Conservation (phyloP, 2,888 invertebrate species). For the Dusona sp. region DNA sequence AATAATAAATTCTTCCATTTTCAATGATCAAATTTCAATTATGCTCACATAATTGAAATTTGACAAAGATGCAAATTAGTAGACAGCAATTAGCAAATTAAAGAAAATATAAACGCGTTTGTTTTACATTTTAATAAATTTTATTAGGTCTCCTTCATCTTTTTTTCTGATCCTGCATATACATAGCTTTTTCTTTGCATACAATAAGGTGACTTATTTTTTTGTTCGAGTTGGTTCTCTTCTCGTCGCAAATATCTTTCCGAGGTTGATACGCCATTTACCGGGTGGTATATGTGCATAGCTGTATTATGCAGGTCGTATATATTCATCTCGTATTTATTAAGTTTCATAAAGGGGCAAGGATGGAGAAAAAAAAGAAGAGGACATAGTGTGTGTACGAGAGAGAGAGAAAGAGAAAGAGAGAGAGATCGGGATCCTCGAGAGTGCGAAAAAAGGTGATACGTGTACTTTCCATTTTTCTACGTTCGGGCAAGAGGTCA, state of each 20-base stretch:
- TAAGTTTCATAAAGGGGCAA: constrained; percentile 81
- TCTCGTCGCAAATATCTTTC: constrained; percentile 36
- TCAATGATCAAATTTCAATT: background rate
- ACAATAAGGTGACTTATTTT: constrained; percentile 22
- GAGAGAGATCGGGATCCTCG: constrained; percentile 49
- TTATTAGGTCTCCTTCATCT: background rate
- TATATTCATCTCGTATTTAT: constrained; percentile 80
- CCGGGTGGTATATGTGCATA: constrained; percentile 23
- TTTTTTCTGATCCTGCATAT: background rate
- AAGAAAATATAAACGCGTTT: background rate
- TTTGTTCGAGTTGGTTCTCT: constrained; percentile 18
- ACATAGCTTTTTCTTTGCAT: constrained; percentile 32
- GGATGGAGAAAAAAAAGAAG: constrained; percentile 28
- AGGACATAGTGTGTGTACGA: constrained; percentile 20
- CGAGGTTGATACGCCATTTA: constrained; percentile 35
- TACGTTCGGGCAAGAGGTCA: constrained; percentile 71
- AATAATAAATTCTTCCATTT: background rate
- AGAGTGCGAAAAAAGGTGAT: constrained; percentile 39
- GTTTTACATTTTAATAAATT: background rate
- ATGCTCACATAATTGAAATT: background rate
- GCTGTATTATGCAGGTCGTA: constrained; percentile 48
- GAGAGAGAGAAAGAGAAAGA: constrained; percentile 46
- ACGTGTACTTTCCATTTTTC: constrained; percentile 82
- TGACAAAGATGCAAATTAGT: background rate
- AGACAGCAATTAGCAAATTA: background rate